Conservation (phyloP, 2,888 invertebrate genomes). For the Pheosia tremula region DNA sequence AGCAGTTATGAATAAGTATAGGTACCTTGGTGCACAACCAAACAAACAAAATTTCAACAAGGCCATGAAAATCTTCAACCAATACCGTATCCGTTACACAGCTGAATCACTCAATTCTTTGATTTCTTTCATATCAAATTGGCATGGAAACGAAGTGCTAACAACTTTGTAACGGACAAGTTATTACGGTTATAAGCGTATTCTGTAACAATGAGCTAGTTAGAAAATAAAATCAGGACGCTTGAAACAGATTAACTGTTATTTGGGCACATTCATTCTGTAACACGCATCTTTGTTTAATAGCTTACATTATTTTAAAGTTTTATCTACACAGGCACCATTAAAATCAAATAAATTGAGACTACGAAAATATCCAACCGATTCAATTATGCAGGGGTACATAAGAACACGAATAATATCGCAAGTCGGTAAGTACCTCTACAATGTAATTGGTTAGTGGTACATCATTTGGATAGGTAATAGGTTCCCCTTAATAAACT, state of each 20-base stretch:
- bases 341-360: too few relatives aligned
- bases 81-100: neutral
- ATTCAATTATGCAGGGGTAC: too few relatives aligned
- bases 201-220: slow-evolving; percentile 27
- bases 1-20: too few relatives aligned
- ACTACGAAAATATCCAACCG: too few relatives aligned
- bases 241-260: slow-evolving; percentile 8
- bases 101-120: neutral
- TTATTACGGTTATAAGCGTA: slow-evolving; percentile 24
- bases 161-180: neutral
- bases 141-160: neutral
- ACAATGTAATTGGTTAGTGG: too few relatives aligned
- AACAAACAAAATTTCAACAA: too few relatives aligned
- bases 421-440: too few relatives aligned
- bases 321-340: neutral
- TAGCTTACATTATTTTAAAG: neutral
- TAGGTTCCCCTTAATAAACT: too few relatives aligned
- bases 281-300: neutral
- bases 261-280: neutral
- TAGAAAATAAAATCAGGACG: slow-evolving; percentile 17
- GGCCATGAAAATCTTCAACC: neutral
- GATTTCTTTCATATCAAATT: neutral
- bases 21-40: too few relatives aligned
- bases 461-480: too few relatives aligned
- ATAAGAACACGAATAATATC: too few relatives aligned